Evolutionary conservation across 2,888 invertebrate species (phyloP), one percentile per base, ranked within the genome.

Genomic region (Portevinia maculata): DNA sequence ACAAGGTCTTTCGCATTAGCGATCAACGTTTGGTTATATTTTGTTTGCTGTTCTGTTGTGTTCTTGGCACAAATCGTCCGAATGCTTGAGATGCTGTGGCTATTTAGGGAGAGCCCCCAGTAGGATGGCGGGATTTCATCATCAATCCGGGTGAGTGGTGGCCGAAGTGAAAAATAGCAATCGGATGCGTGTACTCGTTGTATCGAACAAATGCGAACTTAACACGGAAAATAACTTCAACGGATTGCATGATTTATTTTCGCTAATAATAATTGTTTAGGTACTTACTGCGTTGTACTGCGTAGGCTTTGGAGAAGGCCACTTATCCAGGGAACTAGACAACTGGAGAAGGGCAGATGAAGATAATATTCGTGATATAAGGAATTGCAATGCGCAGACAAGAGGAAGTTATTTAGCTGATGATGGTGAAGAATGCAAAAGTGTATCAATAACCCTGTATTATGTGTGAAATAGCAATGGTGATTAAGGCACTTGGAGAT

Each of bases 1-100:
- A 39, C 81, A 81, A 76, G 76, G 81, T 76, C 70, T 81, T 76
- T 81, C 65, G 70, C 70, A 79, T 79, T 69, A 50, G 44, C 48
- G 50, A 50, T 28, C 50, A 64, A 64, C 44, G 46, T 69, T 69
- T 15, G 24, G 74, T 37, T 32, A 21, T 46, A 41, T 53, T 1
- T 9, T 13, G 28, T 64, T 9, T 41, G 15, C 19, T 44, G 8
- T 17, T 3, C 15, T 50, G 19, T 59, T 17, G 9, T 55, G 24
- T 39, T 21, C 30, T 44, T 59, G 9, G 59, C 28, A 19, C 64
- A 78, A 70, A 76, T 76, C 62, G 62, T n/a, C 67, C 62, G 79
- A 75, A 64, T 75, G 62, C 69, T 69, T 62, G 44, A 28, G 75
- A 57, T 62, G 48, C 41, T 57, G 44, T 28, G 53, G 53, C 24